Evolutionary conservation across 2,113 vertebrate species (phyloP).

Genomic region (Numenius arquata): DNA sequence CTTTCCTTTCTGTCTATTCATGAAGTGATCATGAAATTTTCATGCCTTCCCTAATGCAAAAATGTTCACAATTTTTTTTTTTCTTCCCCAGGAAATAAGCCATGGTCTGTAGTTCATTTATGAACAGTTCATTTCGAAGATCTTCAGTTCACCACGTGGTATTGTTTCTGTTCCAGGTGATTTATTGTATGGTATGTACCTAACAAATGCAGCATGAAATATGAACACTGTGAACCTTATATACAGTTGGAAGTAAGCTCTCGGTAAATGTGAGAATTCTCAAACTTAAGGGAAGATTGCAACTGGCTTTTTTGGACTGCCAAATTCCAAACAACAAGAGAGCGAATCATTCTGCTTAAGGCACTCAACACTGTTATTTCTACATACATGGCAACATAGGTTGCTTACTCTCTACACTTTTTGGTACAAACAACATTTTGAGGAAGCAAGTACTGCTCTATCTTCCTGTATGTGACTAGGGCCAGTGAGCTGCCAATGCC

Average conservation of each 20-base stretch:
- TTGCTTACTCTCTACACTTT: background rate
- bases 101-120: background rate
- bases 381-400: background rate
- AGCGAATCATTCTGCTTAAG: background rate
- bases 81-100: background rate
- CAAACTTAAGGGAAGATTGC: background rate
- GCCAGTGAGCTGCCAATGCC: background rate
- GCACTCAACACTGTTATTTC: background rate
- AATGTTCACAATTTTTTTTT: background rate
- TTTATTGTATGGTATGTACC: background rate
- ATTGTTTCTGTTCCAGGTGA: constrained; percentile 35
- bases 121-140: background rate
- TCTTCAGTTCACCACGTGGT: background rate
- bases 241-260: background rate
- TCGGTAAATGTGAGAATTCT: background rate
- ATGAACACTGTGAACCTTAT: background rate
- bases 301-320: background rate
- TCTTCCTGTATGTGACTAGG: background rate
- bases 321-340: background rate
- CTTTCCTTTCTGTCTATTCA: background rate
- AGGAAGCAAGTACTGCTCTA: background rate
- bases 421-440: background rate
- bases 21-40: background rate
- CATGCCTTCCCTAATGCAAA: background rate
- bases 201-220: constrained; percentile 16